A percentile compares a stretch with the other conserved stretches of the same genome.
Evolutionary conservation across 2,888 invertebrate species (phyloP).

Genomic region (Horisme vitalbata): DNA sequence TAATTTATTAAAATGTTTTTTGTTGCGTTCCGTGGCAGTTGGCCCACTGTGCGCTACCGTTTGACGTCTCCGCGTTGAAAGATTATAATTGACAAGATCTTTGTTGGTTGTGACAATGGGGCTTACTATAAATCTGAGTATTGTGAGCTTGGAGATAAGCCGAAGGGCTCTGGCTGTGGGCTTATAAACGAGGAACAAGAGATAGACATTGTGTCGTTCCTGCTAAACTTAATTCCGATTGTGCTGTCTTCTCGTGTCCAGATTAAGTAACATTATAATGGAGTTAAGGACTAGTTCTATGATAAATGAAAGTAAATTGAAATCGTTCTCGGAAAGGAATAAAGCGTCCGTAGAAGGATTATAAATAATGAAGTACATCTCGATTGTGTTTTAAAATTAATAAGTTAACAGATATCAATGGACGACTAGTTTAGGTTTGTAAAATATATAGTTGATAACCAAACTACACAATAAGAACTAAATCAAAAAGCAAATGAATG

Average conservation of each 20-base stretch:
- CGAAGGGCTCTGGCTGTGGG: slow-evolving; percentile 46
- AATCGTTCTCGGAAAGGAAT: slow-evolving; percentile 43
- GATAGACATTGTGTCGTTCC: slow-evolving; percentile 59
- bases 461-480: no score
- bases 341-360: slow-evolving; percentile 29
- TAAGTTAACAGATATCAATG: slow-evolving; percentile 8
- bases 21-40: slow-evolving; percentile 53
- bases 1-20: slow-evolving; percentile 75
- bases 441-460: background rate
- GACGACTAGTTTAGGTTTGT: no score
- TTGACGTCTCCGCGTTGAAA: slow-evolving; percentile 72
- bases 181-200: slow-evolving; percentile 57
- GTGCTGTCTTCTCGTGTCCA: slow-evolving; percentile 52
- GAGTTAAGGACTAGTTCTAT: slow-evolving; percentile 40
- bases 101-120: slow-evolving; percentile 75
- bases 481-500: no score
- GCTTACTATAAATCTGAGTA: slow-evolving; percentile 66
- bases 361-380: slow-evolving; percentile 15
- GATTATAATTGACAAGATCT: slow-evolving; percentile 82
- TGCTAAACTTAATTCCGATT: slow-evolving; percentile 62
- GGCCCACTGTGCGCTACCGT: slow-evolving; percentile 71
- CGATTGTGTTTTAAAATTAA: slow-evolving; percentile 16
- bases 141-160: slow-evolving; percentile 73
- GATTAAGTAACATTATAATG: slow-evolving; percentile 58
- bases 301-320: slow-evolving; percentile 40